phyloP scores from a whole-genome alignment of 2,113 vertebrate genomes.

The Lagopus leucura region DNA sequence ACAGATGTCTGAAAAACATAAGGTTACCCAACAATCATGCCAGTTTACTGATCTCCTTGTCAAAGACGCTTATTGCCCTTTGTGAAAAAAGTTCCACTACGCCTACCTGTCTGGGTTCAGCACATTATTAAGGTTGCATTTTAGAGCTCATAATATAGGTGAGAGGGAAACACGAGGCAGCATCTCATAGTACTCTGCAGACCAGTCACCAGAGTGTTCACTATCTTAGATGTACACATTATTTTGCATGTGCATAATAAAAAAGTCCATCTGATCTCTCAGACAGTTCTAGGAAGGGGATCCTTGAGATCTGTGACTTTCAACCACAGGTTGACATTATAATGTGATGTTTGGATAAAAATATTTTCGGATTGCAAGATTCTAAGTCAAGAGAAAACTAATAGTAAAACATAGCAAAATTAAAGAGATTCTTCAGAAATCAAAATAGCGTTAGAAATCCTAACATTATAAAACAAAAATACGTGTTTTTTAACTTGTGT shows the following conservation, averaged over 20 bases:
- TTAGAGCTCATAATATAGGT: neutral
- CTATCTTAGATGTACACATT: neutral
- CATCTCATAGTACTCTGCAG: neutral
- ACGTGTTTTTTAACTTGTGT: neutral
- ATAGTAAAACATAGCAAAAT: neutral
- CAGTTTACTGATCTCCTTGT: neutral
- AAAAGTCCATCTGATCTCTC: neutral
- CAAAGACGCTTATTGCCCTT: neutral
- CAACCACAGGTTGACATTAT: neutral
- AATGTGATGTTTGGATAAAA: neutral
- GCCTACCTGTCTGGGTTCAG: neutral
- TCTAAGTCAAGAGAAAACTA: neutral
- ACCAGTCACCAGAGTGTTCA: neutral
- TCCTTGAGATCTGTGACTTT: neutral
- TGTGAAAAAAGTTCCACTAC: accelerated
- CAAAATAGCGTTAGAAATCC: neutral
- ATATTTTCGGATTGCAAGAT: neutral
- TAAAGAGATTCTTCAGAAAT: neutral
- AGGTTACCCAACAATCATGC: neutral
- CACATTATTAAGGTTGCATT: neutral
- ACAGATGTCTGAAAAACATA: neutral
- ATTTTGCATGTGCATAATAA: neutral
- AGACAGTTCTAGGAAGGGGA: neutral
- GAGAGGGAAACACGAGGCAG: neutral
- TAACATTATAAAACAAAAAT: neutral